phyloP scores from a whole-genome alignment of 1,140 invertebrate genomes.

The Rhagoletis pomonella region DNA sequence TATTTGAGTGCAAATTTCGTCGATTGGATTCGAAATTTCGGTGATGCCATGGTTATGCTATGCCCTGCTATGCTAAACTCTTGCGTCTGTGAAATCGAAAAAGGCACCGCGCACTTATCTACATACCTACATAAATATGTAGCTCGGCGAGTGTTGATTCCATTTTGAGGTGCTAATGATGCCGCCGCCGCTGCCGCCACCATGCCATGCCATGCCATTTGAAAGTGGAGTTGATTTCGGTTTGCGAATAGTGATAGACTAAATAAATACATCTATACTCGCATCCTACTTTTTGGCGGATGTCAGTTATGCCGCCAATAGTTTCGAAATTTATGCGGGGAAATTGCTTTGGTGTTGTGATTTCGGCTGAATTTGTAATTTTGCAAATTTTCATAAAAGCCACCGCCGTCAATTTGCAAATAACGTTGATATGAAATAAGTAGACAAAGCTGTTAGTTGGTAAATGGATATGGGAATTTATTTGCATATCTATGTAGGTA shows the following conservation, averaged over 20 bases:
- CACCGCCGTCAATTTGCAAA: constrained; percentile 7
- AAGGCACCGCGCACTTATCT: constrained; percentile 8
- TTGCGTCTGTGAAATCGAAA: neutral
- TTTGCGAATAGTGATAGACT: no score
- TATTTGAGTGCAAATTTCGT: constrained; percentile 31
- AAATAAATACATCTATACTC: no score
- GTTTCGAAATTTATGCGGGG: constrained; percentile 16
- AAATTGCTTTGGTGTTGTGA: constrained; percentile 36
- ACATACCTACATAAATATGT: no score
- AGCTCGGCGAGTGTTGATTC: constrained; percentile 30
- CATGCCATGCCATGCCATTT: neutral
- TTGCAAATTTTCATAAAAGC: constrained; percentile 40
- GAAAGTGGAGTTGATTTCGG: neutral
- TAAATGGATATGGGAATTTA: constrained; percentile 27
- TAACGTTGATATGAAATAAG: constrained; percentile 18
- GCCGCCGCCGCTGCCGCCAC: neutral
- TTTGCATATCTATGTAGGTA: neutral
- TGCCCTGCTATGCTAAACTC: neutral
- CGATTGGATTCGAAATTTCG: constrained; percentile 29
- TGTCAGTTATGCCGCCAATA: constrained; percentile 17
- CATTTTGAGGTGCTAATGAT: constrained; percentile 50
- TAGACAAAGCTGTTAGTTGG: constrained; percentile 38
- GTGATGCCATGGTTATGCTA: no score
- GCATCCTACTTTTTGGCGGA: no score
- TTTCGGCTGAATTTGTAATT: constrained; percentile 44